Conservation (phyloP, 2,113 vertebrate genomes). For the Osmerus mordax region DNA sequence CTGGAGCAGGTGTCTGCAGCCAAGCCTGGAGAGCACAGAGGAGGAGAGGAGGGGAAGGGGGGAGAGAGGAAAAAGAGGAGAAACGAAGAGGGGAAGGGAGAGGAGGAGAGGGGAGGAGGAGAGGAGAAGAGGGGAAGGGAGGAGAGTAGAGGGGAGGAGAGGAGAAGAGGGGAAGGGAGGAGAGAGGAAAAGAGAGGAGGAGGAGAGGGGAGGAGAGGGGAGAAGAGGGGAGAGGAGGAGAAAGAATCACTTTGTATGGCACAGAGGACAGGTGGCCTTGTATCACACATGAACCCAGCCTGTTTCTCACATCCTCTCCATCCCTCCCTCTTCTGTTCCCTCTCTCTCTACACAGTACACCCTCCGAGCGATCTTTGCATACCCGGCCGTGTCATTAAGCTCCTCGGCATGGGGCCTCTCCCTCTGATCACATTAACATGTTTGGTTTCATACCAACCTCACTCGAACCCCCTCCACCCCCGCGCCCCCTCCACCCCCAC, state of each 20-base stretch:
- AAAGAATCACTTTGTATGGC: background rate
- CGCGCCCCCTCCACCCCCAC: too few relatives aligned
- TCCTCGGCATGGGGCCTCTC: background rate
- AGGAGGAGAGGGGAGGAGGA: background rate
- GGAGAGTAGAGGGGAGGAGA: too few relatives aligned
- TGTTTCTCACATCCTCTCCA: slow-evolving; percentile 19
- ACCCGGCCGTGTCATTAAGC: slow-evolving; percentile 19
- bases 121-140: too few relatives aligned
- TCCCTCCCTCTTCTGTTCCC: background rate
- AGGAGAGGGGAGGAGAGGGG: too few relatives aligned
- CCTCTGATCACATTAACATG: slow-evolving; percentile 13
- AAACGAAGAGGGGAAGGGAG: too few relatives aligned
- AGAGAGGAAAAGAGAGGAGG: too few relatives aligned
- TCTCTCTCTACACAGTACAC: slow-evolving; percentile 2
- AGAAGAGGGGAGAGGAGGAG: too few relatives aligned
- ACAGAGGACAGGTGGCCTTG: slow-evolving; percentile 37
- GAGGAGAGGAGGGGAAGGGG: too few relatives aligned
- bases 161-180: too few relatives aligned
- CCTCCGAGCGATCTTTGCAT: slow-evolving; percentile 5
- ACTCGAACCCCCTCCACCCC: too few relatives aligned
- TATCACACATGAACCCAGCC: background rate
- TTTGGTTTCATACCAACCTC: slow-evolving; percentile 31
- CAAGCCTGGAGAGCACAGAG: slow-evolving; percentile 3
- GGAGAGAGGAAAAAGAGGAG: too few relatives aligned
- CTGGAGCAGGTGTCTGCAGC: slow-evolving; percentile 74